Percentiles rank a stretch among this genome's conserved stretches.
Conservation (phyloP, 2,888 invertebrate genomes). For the Nymphalis polychloros region DNA sequence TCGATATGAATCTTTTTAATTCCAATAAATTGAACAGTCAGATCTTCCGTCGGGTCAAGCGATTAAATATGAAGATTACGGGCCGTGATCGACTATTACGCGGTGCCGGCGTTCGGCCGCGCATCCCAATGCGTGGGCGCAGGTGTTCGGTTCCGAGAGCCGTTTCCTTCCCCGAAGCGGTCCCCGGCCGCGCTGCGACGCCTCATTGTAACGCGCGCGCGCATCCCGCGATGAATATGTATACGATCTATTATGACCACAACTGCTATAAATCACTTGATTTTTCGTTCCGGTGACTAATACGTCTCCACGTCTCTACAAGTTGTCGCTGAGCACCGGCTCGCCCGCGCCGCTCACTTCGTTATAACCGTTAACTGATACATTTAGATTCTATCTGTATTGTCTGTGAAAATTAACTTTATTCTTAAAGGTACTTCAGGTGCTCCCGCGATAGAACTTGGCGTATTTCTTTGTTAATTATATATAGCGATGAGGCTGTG, state of each 20-base stretch:
- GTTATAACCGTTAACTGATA: background rate
- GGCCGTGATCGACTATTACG: conserved; percentile 30
- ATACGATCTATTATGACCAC: conserved; percentile 23
- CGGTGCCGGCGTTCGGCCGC: conserved; percentile 35
- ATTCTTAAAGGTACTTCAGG: no score
- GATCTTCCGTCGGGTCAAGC: conserved; percentile 7
- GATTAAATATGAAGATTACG: conserved; percentile 36
- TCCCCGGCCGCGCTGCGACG: conserved; percentile 34
- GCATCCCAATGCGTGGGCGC: conserved; percentile 44
- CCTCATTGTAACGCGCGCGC: conserved; percentile 16
- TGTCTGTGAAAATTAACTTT: no score
- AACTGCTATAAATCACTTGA: conserved; percentile 13
- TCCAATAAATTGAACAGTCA: background rate
- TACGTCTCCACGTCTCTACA: background rate
- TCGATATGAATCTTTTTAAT: background rate
- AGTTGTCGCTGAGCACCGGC: no score
- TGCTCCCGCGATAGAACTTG: no score
- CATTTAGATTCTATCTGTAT: background rate
- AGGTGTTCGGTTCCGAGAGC: conserved; percentile 56
- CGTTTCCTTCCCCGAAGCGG: conserved; percentile 67
- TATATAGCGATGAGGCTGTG: background rate
- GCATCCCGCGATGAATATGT: conserved; percentile 33
- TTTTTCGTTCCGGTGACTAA: conserved; percentile 30
- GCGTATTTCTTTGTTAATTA: no score
- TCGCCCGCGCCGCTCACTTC: no score